A percentile compares a stretch with the other conserved stretches of the same genome.
Evolutionary conservation across 2,888 invertebrate genomes (phyloP).

Genomic region (Lymantria dispar): DNA sequence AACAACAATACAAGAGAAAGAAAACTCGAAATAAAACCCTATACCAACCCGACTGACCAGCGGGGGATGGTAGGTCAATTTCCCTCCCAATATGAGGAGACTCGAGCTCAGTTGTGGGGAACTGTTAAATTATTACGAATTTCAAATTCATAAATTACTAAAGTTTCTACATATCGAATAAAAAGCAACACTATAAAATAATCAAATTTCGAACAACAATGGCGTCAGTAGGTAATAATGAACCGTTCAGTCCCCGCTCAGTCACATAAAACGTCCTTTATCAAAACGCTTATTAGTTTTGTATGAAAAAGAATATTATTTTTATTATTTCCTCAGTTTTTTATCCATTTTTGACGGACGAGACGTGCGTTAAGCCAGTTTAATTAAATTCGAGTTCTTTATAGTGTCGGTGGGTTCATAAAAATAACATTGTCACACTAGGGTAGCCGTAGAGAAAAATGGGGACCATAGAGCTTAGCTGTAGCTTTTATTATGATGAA

Average conservation of each 20-base stretch:
- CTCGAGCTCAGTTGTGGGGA: too few relatives aligned
- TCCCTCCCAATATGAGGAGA: too few relatives aligned
- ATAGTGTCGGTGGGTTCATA: conserved; percentile 60
- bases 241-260: conserved; percentile 55
- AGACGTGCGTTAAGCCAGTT: conserved; percentile 60
- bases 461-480: conserved; percentile 31
- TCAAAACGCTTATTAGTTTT: conserved; percentile 54
- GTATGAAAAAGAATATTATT: conserved; percentile 37
- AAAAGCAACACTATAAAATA: conserved; percentile 57
- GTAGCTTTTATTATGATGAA: conserved; percentile 42
- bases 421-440: conserved; percentile 66
- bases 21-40: too few relatives aligned
- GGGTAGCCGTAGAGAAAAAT: conserved; percentile 27
- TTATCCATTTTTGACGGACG: conserved; percentile 34
- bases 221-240: conserved; percentile 69
- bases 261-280: conserved; percentile 66
- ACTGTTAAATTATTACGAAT: too few relatives aligned
- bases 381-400: conserved; percentile 70
- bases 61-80: too few relatives aligned
- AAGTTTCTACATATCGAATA: neutral
- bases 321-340: conserved; percentile 37
- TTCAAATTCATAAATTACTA: neutral
- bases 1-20: too few relatives aligned
- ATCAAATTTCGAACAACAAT: conserved; percentile 75
- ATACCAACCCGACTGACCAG: too few relatives aligned